These are phyloP conservation scores for Timandra comae DNA, from an alignment of 2,888 invertebrate genomes.

Conservation along the genomic window DNA sequence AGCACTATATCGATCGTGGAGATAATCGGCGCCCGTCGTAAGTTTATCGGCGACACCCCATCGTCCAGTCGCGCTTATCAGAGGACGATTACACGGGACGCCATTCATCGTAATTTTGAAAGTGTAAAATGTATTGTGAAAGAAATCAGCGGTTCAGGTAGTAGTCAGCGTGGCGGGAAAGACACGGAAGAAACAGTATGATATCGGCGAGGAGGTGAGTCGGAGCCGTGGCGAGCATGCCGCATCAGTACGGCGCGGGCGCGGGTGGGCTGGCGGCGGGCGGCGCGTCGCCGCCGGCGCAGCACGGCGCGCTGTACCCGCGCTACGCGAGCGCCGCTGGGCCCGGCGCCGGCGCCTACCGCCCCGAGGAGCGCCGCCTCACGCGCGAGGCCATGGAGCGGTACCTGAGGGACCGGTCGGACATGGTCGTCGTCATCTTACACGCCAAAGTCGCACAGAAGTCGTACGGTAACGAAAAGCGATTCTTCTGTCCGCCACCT, in stretches of 20 bases:
- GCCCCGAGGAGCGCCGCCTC: slow-evolving; percentile 88
- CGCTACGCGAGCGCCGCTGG: slow-evolving; percentile 78
- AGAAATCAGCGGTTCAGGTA: slow-evolving; percentile 28
- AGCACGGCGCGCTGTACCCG: slow-evolving; percentile 77
- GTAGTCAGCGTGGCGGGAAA: slow-evolving; percentile 23
- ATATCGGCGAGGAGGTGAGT: slow-evolving; percentile 52
- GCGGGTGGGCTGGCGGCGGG: slow-evolving; percentile 85
- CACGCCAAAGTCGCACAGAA: slow-evolving; percentile 99
- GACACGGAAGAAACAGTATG: slow-evolving; percentile 38
- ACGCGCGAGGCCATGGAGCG: slow-evolving; percentile 97
- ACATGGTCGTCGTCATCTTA: slow-evolving; percentile 97
- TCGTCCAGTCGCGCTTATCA: slow-evolving; percentile 6
- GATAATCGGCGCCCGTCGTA: slow-evolving; percentile 29
- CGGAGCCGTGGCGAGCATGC: slow-evolving; percentile 80
- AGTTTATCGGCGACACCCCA: slow-evolving; percentile 10
- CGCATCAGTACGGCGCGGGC: slow-evolving; percentile 86
- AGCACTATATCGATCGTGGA: slow-evolving; percentile 66
- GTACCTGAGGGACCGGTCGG: slow-evolving; percentile 94
- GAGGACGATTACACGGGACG: slow-evolving; percentile 15
- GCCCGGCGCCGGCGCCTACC: slow-evolving; percentile 78
- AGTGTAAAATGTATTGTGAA: slow-evolving; percentile 14
- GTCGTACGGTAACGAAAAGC: slow-evolving; percentile 99
- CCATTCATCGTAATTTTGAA: slow-evolving; percentile 6
- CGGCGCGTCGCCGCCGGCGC: slow-evolving; percentile 82
- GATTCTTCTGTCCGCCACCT: slow-evolving; percentile 99